A percentile compares a stretch with the other conserved stretches of the same genome.
These are phyloP conservation scores for Enteromius mattozi DNA, from an alignment of 2,797 vertebrate species.

Conservation along the genomic window DNA sequence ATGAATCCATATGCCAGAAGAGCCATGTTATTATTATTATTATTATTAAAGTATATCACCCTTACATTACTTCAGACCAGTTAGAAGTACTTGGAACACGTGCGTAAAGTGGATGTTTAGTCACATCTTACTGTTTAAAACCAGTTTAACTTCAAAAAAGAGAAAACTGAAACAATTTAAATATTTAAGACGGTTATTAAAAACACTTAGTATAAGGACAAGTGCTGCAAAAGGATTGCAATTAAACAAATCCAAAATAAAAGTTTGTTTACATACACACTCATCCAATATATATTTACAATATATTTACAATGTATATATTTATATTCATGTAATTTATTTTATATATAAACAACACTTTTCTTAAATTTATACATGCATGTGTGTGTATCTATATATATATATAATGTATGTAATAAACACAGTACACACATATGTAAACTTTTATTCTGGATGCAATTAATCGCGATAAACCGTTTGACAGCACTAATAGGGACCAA, in stretches of 20 bases:
- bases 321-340: neutral
- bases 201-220: neutral
- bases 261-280: neutral
- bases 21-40: slow-evolving; percentile 34
- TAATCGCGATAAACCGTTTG: too few species aligned
- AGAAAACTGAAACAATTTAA: neutral
- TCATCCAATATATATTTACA: too few species aligned
- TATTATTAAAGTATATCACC: neutral
- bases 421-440: too few species aligned
- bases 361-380: neutral
- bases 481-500: too few species aligned
- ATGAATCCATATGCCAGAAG: slow-evolving; percentile 45
- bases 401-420: too few species aligned
- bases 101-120: neutral
- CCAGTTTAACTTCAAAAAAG: neutral
- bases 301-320: neutral
- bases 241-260: neutral
- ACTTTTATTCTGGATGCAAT: too few species aligned
- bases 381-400: too few species aligned
- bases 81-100: neutral
- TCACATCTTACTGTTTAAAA: neutral
- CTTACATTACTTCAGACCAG: neutral
- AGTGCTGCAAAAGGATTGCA: neutral
- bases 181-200: neutral
- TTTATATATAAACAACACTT: neutral